A percentile compares a stretch with the other conserved stretches of the same genome.
Conservation (phyloP, 2,888 invertebrate species). For the Habrosyne pyritoides region DNA sequence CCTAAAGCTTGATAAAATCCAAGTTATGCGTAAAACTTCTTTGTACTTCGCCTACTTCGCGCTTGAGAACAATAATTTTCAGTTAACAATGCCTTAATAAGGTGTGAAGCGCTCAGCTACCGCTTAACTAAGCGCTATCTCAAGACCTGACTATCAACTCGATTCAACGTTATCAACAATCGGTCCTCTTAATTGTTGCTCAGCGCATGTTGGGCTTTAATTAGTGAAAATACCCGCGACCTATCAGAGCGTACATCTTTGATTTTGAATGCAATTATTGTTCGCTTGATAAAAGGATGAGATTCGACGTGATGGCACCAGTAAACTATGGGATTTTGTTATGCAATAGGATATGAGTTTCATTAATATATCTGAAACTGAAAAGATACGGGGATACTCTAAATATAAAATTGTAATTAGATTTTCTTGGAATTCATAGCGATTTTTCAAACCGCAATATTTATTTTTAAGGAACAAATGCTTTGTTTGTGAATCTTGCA, state of each 20-base stretch:
- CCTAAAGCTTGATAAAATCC: neutral
- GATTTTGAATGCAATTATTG: slow-evolving; percentile 83
- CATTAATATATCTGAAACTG: neutral
- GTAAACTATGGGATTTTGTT: slow-evolving; percentile 21
- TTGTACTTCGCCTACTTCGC: slow-evolving; percentile 10
- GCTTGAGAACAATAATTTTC: neutral
- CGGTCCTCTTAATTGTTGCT: slow-evolving; percentile 77
- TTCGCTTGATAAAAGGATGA: slow-evolving; percentile 69
- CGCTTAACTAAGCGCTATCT: slow-evolving; percentile 66
- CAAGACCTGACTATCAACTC: slow-evolving; percentile 61
- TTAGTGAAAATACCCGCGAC: slow-evolving; percentile 77
- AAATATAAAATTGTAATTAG: too few species aligned
- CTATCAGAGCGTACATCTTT: slow-evolving; percentile 74
- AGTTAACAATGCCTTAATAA: slow-evolving; percentile 56
- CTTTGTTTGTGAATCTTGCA: too few species aligned
- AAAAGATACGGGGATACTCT: too few species aligned
- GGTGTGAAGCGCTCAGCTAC: slow-evolving; percentile 64
- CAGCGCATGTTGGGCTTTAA: slow-evolving; percentile 77
- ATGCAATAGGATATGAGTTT: slow-evolving; percentile 5
- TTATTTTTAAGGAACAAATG: too few species aligned
- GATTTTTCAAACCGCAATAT: too few species aligned
- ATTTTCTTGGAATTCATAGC: too few species aligned
- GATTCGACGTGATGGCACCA: slow-evolving; percentile 40
- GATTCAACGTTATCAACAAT: slow-evolving; percentile 73
- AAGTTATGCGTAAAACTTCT: neutral